Base-by-base conservation (phyloP, 2,888 invertebrate species). In the Dione juno region DNA sequence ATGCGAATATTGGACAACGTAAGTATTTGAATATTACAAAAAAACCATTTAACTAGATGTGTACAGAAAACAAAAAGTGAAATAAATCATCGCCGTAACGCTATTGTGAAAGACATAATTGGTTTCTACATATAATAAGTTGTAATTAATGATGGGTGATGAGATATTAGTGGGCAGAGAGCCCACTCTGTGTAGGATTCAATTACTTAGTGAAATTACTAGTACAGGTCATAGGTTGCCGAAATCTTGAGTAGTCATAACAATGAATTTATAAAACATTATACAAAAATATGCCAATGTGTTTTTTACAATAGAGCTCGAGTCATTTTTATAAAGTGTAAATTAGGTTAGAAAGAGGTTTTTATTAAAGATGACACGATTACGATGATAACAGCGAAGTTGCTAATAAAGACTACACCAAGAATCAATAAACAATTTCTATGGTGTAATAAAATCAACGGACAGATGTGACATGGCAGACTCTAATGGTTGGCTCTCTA, bases 121-220 rank as follows among this genome's bases (percentile, higher is more conserved):
- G 80, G 78, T 78, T 79, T 77, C 75, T 78, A 86, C 87, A 85
- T 86, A 86, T 90, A 91, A 92, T 89, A 87, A 85, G 80, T 78
- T 80, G 83, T 90, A 89, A 92, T 92, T 90, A 90, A 92, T 92
- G 88, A 81, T 59, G 28, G 16, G 35, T 67, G 74, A 73, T 75
- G 73, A 69, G 76, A 79, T 69, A 70, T 50, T 67, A 70, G 79
- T 80, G 76, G 81, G 82, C 85, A 69, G 76, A 82, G 88, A 84
- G 84, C 90, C 88, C 88, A 90, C 89, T 81, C 77, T 45, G 72
- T 84, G 89, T 88, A 85, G 88, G 87, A 65, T 53, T 67, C 50
- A 67, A 67, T 67, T 67, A 68, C 63, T 68, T 41, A 63, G 53
- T 45, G 67, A 41, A 67, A 67, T 67, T 61, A 59, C 28, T 35